Evolutionary conservation across 2,888 invertebrate species (phyloP).

Genomic region (Hemithea aestivaria): DNA sequence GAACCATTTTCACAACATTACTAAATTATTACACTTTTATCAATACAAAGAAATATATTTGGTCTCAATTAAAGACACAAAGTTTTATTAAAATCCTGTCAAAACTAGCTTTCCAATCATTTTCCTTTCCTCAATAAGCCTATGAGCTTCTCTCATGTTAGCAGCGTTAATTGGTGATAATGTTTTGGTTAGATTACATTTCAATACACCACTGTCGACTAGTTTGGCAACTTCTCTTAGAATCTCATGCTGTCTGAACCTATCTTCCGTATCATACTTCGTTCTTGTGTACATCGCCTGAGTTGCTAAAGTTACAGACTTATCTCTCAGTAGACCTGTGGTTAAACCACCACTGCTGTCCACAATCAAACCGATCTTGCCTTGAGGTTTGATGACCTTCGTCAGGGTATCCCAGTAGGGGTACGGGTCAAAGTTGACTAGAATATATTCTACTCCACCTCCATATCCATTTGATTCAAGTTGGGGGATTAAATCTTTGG

Average conservation of each 20-base stretch:
- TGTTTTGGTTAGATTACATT: conserved; percentile 51
- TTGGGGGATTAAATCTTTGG: conserved; percentile 49
- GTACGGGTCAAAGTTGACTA: conserved; percentile 63
- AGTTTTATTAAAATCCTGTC: conserved; percentile 45
- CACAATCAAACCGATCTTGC: conserved; percentile 60
- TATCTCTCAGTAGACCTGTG: conserved; percentile 52
- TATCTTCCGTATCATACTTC: conserved; percentile 60
- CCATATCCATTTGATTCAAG: conserved; percentile 46
- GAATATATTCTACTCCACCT: conserved; percentile 56
- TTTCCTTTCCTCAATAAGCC: conserved; percentile 51
- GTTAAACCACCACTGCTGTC: conserved; percentile 57
- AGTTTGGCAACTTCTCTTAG: conserved; percentile 48
- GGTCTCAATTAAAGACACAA: too few species aligned
- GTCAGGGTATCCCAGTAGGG: conserved; percentile 63
- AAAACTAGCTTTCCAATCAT: conserved; percentile 62
- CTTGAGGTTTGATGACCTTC: conserved; percentile 59
- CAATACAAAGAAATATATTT: too few species aligned
- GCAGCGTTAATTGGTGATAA: conserved; percentile 61
- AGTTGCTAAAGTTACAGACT: conserved; percentile 56
- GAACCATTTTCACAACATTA: too few species aligned
- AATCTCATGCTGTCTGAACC: conserved; percentile 53
- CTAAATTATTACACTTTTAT: not conserved
- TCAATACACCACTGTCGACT: conserved; percentile 51
- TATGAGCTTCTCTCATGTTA: conserved; percentile 59
- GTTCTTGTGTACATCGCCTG: conserved; percentile 62